Evolutionary conservation across 2,113 vertebrate species (phyloP).

Genomic region (Syngnathus typhle): DNA sequence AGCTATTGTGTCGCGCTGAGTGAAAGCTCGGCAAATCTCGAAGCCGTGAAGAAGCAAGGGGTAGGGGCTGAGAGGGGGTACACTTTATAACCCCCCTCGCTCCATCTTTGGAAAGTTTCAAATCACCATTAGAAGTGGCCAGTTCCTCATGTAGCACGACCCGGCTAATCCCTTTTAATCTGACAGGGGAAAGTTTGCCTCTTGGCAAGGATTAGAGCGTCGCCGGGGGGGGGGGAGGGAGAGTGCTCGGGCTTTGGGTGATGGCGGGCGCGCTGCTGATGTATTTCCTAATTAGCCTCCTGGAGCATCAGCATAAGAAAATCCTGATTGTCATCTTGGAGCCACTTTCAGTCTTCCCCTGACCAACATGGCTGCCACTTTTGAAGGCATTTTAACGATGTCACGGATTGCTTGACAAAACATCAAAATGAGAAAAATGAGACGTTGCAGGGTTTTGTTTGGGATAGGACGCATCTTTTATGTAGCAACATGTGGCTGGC

Average conservation of each 20-base stretch:
- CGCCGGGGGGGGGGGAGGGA: slow-evolving; percentile 1
- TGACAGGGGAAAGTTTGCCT: slow-evolving; percentile 66
- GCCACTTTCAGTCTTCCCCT: slow-evolving; percentile 44
- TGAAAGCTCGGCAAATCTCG: slow-evolving; percentile 32
- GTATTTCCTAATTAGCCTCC: slow-evolving; percentile 55
- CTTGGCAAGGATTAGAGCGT: slow-evolving; percentile 53
- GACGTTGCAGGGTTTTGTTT: not conserved
- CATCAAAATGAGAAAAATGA: not conserved
- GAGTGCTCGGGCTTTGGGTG: not conserved
- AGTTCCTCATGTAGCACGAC: slow-evolving; percentile 60
- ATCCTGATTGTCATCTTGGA: slow-evolving; percentile 3
- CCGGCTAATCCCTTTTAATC: slow-evolving; percentile 66
- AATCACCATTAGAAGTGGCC: slow-evolving; percentile 55
- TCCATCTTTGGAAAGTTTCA: slow-evolving; percentile 49
- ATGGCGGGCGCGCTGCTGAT: slow-evolving; percentile 36
- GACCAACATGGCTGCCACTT: slow-evolving; percentile 24
- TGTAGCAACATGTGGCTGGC: not conserved
- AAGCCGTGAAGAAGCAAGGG: slow-evolving; percentile 17
- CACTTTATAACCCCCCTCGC: not conserved
- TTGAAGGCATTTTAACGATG: not conserved
- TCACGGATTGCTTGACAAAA: too few relatives aligned
- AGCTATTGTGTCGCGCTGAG: slow-evolving; percentile 36
- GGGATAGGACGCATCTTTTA: not conserved
- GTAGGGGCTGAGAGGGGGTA: not conserved
- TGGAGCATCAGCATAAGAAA: slow-evolving; percentile 2